phyloP scores from a whole-genome alignment of 2,113 vertebrate species.

The Corvus hawaiiensis region DNA sequence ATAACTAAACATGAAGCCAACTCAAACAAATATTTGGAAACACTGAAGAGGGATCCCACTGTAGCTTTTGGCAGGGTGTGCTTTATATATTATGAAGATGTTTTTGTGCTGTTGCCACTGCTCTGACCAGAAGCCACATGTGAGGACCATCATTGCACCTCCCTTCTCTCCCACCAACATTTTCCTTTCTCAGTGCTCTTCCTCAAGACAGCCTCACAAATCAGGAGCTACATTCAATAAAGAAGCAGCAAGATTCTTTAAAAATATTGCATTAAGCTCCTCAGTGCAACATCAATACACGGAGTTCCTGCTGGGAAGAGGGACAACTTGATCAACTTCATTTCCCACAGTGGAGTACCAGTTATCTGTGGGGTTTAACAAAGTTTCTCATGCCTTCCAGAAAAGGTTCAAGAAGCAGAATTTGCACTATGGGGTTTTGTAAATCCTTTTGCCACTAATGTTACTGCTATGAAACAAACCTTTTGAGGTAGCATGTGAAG shows the following conservation, averaged over 20 bases:
- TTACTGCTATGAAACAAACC: not conserved
- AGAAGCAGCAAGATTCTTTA: not conserved
- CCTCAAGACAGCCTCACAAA: not conserved
- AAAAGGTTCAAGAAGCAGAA: not conserved
- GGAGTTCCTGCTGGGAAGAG: not conserved
- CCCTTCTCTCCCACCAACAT: not conserved
- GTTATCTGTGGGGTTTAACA: not conserved
- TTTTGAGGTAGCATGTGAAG: not conserved
- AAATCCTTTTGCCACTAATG: not conserved
- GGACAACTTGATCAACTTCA: not conserved
- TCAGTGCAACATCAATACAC: not conserved
- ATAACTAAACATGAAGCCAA: constrained; percentile 1
- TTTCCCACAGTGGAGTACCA: not conserved
- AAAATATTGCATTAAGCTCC: not conserved
- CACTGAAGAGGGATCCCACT: not conserved
- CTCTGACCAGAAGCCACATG: not conserved
- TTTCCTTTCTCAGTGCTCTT: not conserved
- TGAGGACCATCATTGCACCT: not conserved
- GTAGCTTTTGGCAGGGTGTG: not conserved
- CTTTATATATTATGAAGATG: accelerated
- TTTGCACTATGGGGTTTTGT: not conserved
- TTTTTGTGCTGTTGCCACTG: not conserved
- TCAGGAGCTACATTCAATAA: not conserved
- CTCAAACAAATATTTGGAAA: constrained; percentile 14
- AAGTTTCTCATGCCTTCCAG: not conserved